A percentile compares a stretch with the other conserved stretches of the same genome.
Conservation (phyloP, 1,140 invertebrate species). For the Dendroctonus valens region DNA sequence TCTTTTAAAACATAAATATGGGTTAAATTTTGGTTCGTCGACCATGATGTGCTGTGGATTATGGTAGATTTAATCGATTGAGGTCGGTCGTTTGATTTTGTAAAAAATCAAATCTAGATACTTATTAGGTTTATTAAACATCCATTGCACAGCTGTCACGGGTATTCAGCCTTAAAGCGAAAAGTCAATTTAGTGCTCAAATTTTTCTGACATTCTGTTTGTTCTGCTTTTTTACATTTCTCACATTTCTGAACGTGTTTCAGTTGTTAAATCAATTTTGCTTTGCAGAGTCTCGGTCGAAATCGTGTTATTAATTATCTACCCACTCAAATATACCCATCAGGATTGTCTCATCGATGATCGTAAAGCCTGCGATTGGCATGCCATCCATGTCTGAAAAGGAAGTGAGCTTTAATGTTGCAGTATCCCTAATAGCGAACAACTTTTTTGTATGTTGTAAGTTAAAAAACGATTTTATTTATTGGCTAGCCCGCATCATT, state of each 20-base stretch:
- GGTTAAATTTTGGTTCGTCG: neutral
- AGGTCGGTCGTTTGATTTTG: no score
- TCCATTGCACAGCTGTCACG: no score
- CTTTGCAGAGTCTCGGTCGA: neutral
- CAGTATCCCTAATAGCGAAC: constrained; percentile 8
- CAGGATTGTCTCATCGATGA: neutral
- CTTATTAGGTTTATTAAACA: no score
- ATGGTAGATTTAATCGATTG: no score
- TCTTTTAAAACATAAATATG: constrained; percentile 14
- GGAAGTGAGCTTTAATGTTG: constrained; percentile 25
- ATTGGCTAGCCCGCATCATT: no score
- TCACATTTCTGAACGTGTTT: neutral
- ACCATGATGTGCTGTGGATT: no score
- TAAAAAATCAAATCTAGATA: no score
- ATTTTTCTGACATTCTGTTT: no score
- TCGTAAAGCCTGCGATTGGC: constrained; percentile 6
- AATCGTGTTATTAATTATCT: neutral
- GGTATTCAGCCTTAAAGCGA: no score
- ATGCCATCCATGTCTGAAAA: constrained; percentile 19
- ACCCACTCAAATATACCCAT: neutral
- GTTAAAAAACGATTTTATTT: no score
- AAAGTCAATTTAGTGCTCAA: no score
- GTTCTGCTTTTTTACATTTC: no score
- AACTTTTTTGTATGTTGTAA: constrained; percentile 5
- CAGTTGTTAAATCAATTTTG: neutral